phyloP scores from a whole-genome alignment of 2,888 invertebrate genomes.

The Leptopilina drosophilae region DNA sequence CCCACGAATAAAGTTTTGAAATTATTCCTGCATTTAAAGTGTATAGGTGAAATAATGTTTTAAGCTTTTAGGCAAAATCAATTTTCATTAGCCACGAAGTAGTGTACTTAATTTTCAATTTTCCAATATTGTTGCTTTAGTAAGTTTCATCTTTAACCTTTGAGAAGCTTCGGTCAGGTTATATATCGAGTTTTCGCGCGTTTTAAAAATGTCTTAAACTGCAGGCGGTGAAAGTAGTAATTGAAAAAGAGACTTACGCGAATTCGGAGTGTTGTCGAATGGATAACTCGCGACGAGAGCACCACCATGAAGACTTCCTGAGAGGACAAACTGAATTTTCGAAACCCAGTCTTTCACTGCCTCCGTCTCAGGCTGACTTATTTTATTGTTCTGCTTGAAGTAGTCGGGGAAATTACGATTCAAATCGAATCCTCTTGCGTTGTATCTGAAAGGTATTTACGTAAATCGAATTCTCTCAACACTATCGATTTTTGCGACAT shows the following conservation, averaged over 20 bases:
- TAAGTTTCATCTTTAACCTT: constrained; percentile 11
- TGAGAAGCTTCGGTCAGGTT: neutral
- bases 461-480: neutral
- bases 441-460: constrained; percentile 81
- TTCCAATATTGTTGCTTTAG: constrained; percentile 33
- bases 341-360: constrained; percentile 96
- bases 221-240: too few species aligned
- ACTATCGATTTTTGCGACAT: too few species aligned
- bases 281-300: constrained; percentile 98
- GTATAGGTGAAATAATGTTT: neutral
- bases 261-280: constrained; percentile 96
- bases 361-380: constrained; percentile 95
- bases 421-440: constrained; percentile 92
- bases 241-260: constrained; percentile 83
- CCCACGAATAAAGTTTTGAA: too few species aligned
- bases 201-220: too few species aligned
- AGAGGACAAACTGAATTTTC: constrained; percentile 94
- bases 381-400: constrained; percentile 92
- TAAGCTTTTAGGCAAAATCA: neutral
- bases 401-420: constrained; percentile 98
- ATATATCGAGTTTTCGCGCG: too few species aligned
- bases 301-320: constrained; percentile 96
- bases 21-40: neutral
- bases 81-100: constrained; percentile 9
- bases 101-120: neutral